Conservation (phyloP, 2,888 invertebrate species). For the Terebella lapidaria region DNA sequence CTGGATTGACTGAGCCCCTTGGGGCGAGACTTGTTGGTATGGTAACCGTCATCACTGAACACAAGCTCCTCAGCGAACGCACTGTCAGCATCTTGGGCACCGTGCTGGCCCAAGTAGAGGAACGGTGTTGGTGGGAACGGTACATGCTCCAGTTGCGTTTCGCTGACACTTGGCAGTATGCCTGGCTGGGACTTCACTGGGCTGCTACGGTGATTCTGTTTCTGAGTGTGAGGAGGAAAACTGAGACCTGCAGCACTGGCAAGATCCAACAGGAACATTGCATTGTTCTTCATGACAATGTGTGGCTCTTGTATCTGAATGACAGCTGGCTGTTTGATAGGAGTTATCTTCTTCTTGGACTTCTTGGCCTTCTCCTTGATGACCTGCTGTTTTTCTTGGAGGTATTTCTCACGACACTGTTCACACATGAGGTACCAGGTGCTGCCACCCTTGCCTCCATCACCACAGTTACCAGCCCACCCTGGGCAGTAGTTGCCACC, state of each 20-base stretch:
- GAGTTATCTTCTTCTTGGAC: slow-evolving; percentile 14
- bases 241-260: slow-evolving; percentile 68
- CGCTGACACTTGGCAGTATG: slow-evolving; percentile 42
- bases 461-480: slow-evolving; percentile 84
- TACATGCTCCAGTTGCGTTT: slow-evolving; percentile 35
- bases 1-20: slow-evolving; percentile 1
- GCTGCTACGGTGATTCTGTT: background rate
- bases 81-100: slow-evolving; percentile 44
- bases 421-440: slow-evolving; percentile 93
- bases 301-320: slow-evolving; percentile 55
- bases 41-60: slow-evolving; percentile 33
- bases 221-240: slow-evolving; percentile 30
- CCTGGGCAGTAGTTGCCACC: slow-evolving; percentile 81
- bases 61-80: slow-evolving; percentile 50
- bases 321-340: slow-evolving; percentile 4
- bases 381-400: slow-evolving; percentile 50
- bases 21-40: background rate
- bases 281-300: slow-evolving; percentile 83
- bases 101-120: slow-evolving; percentile 39
- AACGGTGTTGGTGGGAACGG: slow-evolving; percentile 47
- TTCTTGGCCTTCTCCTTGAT: slow-evolving; percentile 50
- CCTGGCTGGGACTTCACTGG: background rate
- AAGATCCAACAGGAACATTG: slow-evolving; percentile 84
- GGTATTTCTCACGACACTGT: slow-evolving; percentile 76
- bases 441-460: slow-evolving; percentile 70